These are phyloP conservation scores for Drosophila antonietae DNA, from an alignment of 2,888 invertebrate genomes.

Conservation along the genomic window DNA sequence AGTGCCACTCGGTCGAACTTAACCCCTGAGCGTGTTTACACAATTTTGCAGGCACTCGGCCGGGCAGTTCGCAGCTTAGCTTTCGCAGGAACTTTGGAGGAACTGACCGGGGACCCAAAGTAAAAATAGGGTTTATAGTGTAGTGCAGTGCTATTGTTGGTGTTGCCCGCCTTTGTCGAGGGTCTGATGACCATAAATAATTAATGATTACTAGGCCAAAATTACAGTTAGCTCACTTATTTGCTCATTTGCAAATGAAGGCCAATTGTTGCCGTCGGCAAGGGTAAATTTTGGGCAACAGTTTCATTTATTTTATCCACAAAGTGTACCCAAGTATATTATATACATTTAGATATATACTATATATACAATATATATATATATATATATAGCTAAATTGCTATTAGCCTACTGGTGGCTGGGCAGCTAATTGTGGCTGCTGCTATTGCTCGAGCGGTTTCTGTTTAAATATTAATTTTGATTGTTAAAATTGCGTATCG, in stretches of 20 bases:
- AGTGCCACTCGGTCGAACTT: slow-evolving; percentile 71
- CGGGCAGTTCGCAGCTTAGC: not conserved
- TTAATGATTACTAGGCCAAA: slow-evolving; percentile 81
- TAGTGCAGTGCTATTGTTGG: slow-evolving; percentile 27
- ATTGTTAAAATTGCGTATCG: slow-evolving; percentile 58
- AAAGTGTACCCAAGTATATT: slow-evolving; percentile 22
- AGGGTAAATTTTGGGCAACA: slow-evolving; percentile 32
- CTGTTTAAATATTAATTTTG: slow-evolving; percentile 77
- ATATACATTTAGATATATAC: slow-evolving; percentile 4
- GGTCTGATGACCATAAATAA: slow-evolving; percentile 77
- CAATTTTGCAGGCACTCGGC: slow-evolving; percentile 24
- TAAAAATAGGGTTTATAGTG: slow-evolving; percentile 22
- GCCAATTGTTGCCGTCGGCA: slow-evolving; percentile 67
- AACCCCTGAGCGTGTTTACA: slow-evolving; percentile 49
- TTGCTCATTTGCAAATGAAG: slow-evolving; percentile 81
- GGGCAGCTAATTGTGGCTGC: slow-evolving; percentile 64
- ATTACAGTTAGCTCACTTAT: slow-evolving; percentile 81
- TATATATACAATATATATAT: not conserved
- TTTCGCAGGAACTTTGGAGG: slow-evolving; percentile 18
- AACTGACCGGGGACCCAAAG: slow-evolving; percentile 36
- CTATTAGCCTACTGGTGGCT: not conserved
- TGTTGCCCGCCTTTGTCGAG: slow-evolving; percentile 26
- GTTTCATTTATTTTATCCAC: slow-evolving; percentile 69
- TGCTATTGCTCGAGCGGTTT: slow-evolving; percentile 48
- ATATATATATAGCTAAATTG: not conserved